Evolutionary conservation across 2,888 invertebrate species (phyloP).

Genomic region (Drosophila diplacantha): DNA sequence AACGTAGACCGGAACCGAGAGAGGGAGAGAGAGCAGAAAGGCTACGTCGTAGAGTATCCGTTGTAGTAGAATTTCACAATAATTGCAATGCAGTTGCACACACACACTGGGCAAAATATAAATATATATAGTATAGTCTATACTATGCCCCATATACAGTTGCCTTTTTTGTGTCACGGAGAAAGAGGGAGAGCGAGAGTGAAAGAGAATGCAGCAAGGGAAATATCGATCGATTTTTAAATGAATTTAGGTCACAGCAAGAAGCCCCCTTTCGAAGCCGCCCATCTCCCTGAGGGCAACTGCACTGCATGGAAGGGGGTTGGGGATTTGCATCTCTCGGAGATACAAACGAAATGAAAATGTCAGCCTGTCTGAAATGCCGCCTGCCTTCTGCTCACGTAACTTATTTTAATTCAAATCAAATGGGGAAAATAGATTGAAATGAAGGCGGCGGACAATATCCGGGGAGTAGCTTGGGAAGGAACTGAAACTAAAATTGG

Average conservation of each 20-base stretch:
- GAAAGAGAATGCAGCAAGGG: constrained; percentile 32
- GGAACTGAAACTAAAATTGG: background rate
- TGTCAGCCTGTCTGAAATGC: constrained; percentile 49
- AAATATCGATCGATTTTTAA: constrained; percentile 71
- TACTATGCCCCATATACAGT: constrained; percentile 68
- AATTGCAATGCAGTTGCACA: constrained; percentile 55
- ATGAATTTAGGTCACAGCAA: constrained; percentile 67
- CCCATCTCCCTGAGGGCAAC: constrained; percentile 27
- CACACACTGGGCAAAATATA: constrained; percentile 6
- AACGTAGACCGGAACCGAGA: constrained; percentile 25
- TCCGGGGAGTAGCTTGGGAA: constrained; percentile 12
- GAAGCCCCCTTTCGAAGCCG: constrained; percentile 1
- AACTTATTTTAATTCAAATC: constrained; percentile 72
- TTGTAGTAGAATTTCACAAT: constrained; percentile 71
- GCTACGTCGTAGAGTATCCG: constrained; percentile 55
- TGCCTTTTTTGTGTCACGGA: constrained; percentile 58
- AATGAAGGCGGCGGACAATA: constrained; percentile 38
- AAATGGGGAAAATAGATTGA: constrained; percentile 60
- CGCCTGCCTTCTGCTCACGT: constrained; percentile 56
- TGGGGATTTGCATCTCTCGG: constrained; percentile 46
- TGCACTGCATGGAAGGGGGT: constrained; percentile 12
- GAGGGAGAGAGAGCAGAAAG: constrained; percentile 9
- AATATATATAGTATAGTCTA: constrained; percentile 54
- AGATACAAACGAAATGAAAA: constrained; percentile 54
- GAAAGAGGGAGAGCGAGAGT: constrained; percentile 17